Evolutionary conservation across 2,888 invertebrate species (phyloP).

Genomic region (Thecocarcelia acutangulata): DNA sequence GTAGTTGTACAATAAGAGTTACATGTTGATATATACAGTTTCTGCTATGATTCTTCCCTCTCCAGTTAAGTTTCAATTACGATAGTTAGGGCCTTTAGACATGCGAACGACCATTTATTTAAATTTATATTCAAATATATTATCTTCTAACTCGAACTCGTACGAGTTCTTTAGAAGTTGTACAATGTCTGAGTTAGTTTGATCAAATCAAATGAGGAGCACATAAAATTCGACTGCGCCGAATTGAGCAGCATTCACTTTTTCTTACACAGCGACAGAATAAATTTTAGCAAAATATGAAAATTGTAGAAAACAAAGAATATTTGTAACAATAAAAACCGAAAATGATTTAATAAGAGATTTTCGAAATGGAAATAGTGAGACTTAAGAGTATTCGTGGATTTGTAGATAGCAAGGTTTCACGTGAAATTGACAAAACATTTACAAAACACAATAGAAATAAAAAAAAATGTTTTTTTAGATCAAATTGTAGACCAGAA

Average conservation of each 20-base stretch:
- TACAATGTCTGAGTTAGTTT: too few relatives aligned
- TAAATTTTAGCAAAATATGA: constrained; percentile 59
- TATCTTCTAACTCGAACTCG: too few relatives aligned
- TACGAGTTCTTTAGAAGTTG: too few relatives aligned
- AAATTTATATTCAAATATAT: too few relatives aligned
- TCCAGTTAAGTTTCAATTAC: too few relatives aligned
- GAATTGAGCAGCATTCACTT: neutral
- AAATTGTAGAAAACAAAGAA: constrained; percentile 29
- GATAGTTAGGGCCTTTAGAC: too few relatives aligned
- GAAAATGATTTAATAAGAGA: constrained; percentile 16
- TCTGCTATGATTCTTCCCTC: too few relatives aligned
- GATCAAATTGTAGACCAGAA: constrained; percentile 18
- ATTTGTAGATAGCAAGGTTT: constrained; percentile 26
- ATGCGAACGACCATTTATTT: too few relatives aligned
- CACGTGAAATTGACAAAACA: constrained; percentile 26
- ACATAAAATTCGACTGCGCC: constrained; percentile 13
- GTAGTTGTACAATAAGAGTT: too few relatives aligned
- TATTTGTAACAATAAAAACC: neutral
- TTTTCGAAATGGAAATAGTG: constrained; percentile 55
- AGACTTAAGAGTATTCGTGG: constrained; percentile 30
- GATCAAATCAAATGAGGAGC: neutral
- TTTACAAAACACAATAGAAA: constrained; percentile 1
- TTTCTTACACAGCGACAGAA: neutral
- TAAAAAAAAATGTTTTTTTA: neutral
- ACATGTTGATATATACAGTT: too few relatives aligned